A percentile compares a stretch with the other conserved stretches of the same genome.
phyloP scores from a whole-genome alignment of 2,113 vertebrate genomes.

The Tragelaphus imberbis region DNA sequence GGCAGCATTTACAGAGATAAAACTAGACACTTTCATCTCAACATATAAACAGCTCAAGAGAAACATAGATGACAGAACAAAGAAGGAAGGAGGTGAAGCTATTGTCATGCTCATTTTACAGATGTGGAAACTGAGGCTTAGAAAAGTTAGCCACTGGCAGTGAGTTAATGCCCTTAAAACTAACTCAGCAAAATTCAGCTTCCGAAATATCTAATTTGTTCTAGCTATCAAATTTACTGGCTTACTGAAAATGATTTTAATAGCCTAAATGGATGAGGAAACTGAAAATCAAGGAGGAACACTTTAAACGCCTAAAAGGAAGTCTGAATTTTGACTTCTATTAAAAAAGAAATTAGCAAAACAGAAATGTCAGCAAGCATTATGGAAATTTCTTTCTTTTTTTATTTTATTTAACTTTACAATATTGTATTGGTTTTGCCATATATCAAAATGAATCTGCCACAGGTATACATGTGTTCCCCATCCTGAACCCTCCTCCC shows the following conservation, averaged over 20 bases:
- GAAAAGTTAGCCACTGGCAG: neutral
- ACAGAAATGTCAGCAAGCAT: neutral
- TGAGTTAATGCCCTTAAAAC: neutral
- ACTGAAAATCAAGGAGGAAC: constrained; percentile 14
- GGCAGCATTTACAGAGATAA: neutral
- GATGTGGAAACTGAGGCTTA: neutral
- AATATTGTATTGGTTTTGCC: no score
- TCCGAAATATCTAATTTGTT: neutral
- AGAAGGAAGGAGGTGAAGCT: neutral
- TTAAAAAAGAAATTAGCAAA: neutral
- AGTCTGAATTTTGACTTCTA: neutral
- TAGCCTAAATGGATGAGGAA: neutral
- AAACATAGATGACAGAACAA: neutral
- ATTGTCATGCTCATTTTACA: neutral
- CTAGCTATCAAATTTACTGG: neutral
- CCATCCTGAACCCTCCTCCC: no score
- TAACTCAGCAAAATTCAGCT: neutral
- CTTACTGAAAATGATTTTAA: neutral
- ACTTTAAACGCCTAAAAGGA: neutral
- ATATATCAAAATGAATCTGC: no score
- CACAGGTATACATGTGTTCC: no score
- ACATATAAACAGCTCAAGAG: neutral
- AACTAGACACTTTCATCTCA: neutral
- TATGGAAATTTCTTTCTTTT: neutral
- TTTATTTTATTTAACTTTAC: no score